Evolutionary conservation across 92 coral and sea anemone genomes (phyloP).

Genomic region (Desmophyllum pertusum): DNA sequence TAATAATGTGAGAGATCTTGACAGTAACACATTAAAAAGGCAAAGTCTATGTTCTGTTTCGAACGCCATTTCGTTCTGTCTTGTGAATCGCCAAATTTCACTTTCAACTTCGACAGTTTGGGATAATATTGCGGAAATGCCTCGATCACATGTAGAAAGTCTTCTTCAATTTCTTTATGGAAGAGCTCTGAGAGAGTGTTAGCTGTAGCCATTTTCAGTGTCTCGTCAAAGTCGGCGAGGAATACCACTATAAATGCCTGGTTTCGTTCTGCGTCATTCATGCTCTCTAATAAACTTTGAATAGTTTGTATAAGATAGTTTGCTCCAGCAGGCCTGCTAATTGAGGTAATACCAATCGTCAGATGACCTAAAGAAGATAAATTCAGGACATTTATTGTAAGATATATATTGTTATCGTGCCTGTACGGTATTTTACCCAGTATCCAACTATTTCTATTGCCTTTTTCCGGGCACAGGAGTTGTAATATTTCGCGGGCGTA

Average conservation of each 20-base stretch:
- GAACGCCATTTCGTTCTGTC: conserved; percentile 71
- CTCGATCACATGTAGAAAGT: conserved; percentile 55
- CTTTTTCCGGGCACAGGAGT: no score
- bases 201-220: neutral
- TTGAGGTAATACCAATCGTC: conserved; percentile 51
- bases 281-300: conserved; percentile 37
- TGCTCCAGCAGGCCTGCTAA: conserved; percentile 29
- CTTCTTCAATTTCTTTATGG: conserved; percentile 4
- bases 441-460: no score
- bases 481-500: no score
- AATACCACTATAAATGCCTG: conserved; percentile 37
- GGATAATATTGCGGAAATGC: conserved; percentile 63
- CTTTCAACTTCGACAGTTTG: conserved; percentile 52
- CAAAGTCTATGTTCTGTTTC: conserved; percentile 66
- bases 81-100: conserved; percentile 61
- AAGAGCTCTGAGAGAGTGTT: neutral
- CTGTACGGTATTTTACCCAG: no score
- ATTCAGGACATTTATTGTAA: no score
- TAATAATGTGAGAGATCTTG: conserved; percentile 57
- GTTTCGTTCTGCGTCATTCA: conserved; percentile 17
- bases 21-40: conserved; percentile 75
- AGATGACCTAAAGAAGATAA: conserved; percentile 29
- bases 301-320: conserved; percentile 40
- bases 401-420: no score
- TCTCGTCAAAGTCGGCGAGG: conserved; percentile 39